A percentile compares a stretch with the other conserved stretches of the same genome.
Conservation (phyloP, 2,797 vertebrate genomes). For the Mareca strepera region DNA sequence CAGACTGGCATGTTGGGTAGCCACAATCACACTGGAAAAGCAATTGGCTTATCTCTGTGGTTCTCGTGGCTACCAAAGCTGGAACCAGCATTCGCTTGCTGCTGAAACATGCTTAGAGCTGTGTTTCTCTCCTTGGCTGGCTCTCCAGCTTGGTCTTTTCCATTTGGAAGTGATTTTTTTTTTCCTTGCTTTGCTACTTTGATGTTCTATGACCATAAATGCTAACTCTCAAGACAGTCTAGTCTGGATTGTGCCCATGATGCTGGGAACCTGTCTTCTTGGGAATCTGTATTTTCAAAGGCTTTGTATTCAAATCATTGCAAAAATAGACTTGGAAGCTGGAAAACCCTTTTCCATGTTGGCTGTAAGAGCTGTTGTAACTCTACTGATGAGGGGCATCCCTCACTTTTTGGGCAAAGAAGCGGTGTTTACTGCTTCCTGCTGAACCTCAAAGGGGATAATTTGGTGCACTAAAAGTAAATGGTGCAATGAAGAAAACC, state of each 20-base stretch:
- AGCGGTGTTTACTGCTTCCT: neutral
- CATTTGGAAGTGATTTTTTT: neutral
- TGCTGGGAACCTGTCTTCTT: neutral
- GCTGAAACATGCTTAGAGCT: neutral
- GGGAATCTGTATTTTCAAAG: neutral
- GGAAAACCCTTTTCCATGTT: neutral
- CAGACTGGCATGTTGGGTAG: rapidly evolving
- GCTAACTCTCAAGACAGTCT: neutral
- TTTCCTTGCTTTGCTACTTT: neutral
- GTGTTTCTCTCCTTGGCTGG: neutral
- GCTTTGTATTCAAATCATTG: neutral
- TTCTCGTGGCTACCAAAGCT: neutral
- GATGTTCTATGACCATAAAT: neutral
- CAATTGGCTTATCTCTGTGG: neutral
- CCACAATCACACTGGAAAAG: neutral
- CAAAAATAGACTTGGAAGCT: neutral
- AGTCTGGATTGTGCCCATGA: neutral
- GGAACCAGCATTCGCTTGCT: neutral
- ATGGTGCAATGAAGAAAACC: neutral
- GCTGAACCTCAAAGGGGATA: neutral
- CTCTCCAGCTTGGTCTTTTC: constrained; percentile 30
- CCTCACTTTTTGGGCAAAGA: neutral
- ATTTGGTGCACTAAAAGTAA: neutral
- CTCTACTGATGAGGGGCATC: neutral
- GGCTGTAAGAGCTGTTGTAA: neutral